Evolutionary conservation across 2,888 invertebrate genomes (phyloP), one percentile per base, ranked within the genome.

Genomic region (Cataglyphis cursor): DNA sequence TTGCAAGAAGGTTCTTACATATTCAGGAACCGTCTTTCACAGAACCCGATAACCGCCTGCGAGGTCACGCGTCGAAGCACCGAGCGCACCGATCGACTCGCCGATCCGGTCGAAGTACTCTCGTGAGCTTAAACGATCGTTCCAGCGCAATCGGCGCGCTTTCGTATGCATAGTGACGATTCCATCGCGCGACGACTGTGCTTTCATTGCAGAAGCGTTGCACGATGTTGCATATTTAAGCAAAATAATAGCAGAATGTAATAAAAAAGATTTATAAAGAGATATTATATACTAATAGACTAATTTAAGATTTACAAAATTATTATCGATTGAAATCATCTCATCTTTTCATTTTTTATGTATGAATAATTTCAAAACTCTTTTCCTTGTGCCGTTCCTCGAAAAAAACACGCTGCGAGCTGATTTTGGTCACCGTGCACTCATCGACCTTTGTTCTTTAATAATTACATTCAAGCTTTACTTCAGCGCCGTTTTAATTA

Each of bases 1-100:
- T 41, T 74, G 74, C 61, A 72, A 61, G 72, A 74, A 78, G 68
- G 72, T 80, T 85, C 85, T 84, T 91, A 90, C 91, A 92, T 92
- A 91, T 92, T 92, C 91, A 91, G 90, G 87, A 89, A 87, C 88
- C 88, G 88, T 89, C 86, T 88, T 89, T 84, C 89, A 87, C 83
- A 82, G 90, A 91, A 90, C 87, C 86, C 91, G 90, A 91, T 91
- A 91, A 89, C 86, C 87, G 89, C 82, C 86, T 85, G 74, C 82
- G 89, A 88, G 91, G 92, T 92, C 92, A 92, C 91, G 89, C 88
- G 88, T 87, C 84, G 87, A 82, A 87, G 85, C 74, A 31, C 70
- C 80, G 35, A 54, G 66, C 61, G 82, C 83, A 80, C 88, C 85
- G 85, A 85, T 88, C 85, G 62, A 86, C 86, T 84, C 86, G 72